Percentiles rank a stretch among this genome's conserved stretches.
Conservation (phyloP, 2,113 vertebrate species). For the Sinosuthora webbiana region DNA sequence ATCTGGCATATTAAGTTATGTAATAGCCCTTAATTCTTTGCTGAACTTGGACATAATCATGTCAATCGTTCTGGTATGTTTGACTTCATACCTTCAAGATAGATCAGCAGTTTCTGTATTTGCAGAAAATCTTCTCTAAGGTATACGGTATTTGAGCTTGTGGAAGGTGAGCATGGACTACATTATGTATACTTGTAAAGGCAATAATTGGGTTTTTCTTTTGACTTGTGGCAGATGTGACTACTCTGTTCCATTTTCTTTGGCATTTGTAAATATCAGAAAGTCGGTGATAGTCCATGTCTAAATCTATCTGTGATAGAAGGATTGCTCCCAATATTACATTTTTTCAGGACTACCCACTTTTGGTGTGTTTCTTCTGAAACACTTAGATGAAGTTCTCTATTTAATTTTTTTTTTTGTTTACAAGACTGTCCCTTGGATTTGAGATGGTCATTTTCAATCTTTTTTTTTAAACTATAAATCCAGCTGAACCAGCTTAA, state of each 20-base stretch:
- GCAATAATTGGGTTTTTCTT: neutral
- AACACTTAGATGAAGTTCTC: neutral
- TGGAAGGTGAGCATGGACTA: neutral
- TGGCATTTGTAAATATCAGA: neutral
- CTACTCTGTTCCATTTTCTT: neutral
- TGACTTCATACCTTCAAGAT: neutral
- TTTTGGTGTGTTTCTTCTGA: neutral
- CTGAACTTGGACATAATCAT: neutral
- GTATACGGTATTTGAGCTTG: neutral
- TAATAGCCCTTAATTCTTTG: neutral
- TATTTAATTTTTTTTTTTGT: neutral
- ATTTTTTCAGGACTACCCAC: neutral
- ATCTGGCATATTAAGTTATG: neutral
- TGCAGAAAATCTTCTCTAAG: neutral
- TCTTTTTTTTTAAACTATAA: neutral
- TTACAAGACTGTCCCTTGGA: neutral
- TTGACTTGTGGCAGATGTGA: neutral
- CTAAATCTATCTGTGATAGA: neutral
- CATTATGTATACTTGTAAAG: neutral
- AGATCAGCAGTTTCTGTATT: neutral
- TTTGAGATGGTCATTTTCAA: accelerated
- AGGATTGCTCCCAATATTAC: neutral
- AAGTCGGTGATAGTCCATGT: neutral
- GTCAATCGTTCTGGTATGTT: accelerated
- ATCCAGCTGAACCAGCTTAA: neutral